These are phyloP conservation scores for Microctenopoma stevenorrisi DNA, from an alignment of 2,797 vertebrate species.

Conservation along the genomic window DNA sequence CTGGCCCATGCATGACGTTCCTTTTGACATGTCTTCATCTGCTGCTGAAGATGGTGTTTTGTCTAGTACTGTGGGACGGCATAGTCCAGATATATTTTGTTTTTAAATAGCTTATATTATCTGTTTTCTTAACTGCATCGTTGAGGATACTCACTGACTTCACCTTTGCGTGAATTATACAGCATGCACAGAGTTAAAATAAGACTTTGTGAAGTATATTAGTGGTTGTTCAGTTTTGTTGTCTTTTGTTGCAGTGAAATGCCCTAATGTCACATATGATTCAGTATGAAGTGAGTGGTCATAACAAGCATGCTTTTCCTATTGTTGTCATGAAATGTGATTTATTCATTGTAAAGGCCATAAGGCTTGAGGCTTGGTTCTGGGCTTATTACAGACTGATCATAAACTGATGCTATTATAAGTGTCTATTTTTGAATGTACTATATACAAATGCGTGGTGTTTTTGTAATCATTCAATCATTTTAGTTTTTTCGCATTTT, in stretches of 20 bases:
- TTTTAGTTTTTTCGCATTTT: background rate
- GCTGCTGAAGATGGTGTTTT: background rate
- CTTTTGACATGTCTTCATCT: constrained; percentile 25
- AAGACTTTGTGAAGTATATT: background rate
- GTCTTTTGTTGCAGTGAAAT: background rate
- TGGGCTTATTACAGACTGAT: background rate
- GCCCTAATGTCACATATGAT: constrained; percentile 3
- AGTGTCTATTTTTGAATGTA: background rate
- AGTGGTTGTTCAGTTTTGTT: background rate
- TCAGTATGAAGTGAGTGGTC: constrained; percentile 15
- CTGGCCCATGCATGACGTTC: constrained; percentile 14
- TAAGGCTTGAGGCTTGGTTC: constrained; percentile 2
- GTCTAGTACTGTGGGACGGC: background rate
- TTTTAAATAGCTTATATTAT: background rate
- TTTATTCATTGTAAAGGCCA: constrained; percentile 29
- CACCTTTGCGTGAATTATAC: constrained; percentile 1
- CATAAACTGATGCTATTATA: background rate
- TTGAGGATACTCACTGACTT: background rate
- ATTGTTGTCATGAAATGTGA: constrained; percentile 24
- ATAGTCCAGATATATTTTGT: background rate
- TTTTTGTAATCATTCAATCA: background rate
- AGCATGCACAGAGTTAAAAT: background rate
- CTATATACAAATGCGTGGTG: background rate
- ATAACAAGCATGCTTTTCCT: constrained; percentile 16
- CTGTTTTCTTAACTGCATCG: background rate